phyloP scores from a whole-genome alignment of 1,140 invertebrate genomes.

The Thalassaphorura encarpata region DNA sequence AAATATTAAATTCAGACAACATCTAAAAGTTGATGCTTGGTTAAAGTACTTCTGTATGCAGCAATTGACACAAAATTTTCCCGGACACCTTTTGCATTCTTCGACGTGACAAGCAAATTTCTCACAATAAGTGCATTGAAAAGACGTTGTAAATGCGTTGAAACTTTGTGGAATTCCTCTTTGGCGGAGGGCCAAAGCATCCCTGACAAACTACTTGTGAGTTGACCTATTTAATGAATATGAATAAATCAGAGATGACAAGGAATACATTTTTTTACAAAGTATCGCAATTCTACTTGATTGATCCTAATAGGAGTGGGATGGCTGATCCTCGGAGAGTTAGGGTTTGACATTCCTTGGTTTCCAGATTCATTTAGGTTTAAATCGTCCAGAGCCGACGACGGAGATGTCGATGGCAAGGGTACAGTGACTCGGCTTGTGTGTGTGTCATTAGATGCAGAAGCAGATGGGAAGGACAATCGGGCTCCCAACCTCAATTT shows the following conservation, averaged over 20 bases:
- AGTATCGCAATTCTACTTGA: background rate
- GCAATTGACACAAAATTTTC: background rate
- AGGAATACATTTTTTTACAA: background rate
- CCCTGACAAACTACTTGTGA: no score
- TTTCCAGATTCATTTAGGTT: background rate
- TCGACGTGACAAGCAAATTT: background rate
- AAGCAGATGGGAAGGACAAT: constrained; percentile 1
- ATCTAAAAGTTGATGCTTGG: background rate
- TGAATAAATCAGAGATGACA: background rate
- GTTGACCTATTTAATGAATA: background rate
- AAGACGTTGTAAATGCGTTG: background rate
- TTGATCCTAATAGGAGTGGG: background rate
- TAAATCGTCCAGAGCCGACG: background rate
- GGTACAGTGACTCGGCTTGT: background rate
- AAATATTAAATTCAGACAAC: background rate
- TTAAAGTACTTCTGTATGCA: constrained; percentile 3
- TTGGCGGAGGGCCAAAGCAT: background rate
- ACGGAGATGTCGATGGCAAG: background rate
- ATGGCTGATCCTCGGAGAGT: background rate
- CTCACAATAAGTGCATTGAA: constrained; percentile 4
- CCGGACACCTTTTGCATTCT: background rate
- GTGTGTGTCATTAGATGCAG: background rate
- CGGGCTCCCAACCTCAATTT: constrained; percentile 13
- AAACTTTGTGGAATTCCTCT: background rate
- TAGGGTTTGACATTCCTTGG: background rate